These are phyloP conservation scores for Hepsetus odoe DNA, from an alignment of 2,113 vertebrate species.

Conservation along the genomic window DNA sequence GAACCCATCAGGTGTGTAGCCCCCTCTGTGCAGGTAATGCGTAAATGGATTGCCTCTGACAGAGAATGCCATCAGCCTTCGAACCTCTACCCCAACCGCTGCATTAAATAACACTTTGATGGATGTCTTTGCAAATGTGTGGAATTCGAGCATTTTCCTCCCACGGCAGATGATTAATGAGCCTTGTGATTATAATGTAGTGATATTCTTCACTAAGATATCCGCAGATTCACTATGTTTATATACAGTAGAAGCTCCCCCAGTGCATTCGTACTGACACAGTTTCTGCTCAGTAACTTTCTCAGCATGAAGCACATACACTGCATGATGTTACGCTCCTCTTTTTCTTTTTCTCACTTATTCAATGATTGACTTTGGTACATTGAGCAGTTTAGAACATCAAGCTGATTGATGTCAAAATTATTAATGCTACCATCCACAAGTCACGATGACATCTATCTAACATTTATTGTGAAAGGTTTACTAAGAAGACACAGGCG, in stretches of 20 bases:
- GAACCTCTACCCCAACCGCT: conserved; percentile 7
- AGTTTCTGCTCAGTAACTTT: neutral
- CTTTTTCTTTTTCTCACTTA: neutral
- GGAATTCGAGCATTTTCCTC: conserved; percentile 1
- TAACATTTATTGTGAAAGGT: neutral
- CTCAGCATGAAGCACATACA: neutral
- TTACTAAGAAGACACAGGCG: neutral
- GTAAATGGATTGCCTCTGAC: conserved; percentile 33
- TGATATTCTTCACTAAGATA: neutral
- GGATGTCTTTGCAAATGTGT: conserved; percentile 3
- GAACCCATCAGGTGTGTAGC: conserved; percentile 2
- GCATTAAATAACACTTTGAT: conserved; percentile 15
- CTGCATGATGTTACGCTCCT: neutral
- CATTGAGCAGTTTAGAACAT: neutral
- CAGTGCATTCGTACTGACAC: neutral
- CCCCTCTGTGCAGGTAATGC: conserved; percentile 7
- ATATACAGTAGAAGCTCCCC: neutral
- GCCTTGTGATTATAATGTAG: conserved; percentile 13
- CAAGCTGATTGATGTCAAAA: neutral
- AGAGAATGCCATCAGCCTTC: conserved; percentile 3
- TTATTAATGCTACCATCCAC: neutral
- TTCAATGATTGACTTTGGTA: neutral
- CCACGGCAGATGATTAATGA: conserved; percentile 9
- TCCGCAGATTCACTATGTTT: neutral
- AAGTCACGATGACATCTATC: neutral